Conservation (phyloP, 1,140 invertebrate genomes). For the Pomacea maculata region DNA sequence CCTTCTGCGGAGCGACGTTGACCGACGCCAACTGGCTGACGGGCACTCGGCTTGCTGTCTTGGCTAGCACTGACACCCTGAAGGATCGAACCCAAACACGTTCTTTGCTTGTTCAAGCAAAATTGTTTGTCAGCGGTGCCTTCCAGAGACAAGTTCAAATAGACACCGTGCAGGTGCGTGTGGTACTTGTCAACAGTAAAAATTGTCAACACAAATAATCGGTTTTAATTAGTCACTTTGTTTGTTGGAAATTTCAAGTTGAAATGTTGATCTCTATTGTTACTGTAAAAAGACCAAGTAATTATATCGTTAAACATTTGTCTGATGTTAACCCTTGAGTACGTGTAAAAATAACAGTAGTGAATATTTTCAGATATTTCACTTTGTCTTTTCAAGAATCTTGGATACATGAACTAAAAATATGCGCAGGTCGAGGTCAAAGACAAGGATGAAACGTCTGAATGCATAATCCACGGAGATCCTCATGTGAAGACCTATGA, state of each 20-base stretch:
- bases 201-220: too few relatives aligned
- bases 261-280: too few relatives aligned
- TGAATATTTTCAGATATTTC: neutral
- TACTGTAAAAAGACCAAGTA: too few relatives aligned
- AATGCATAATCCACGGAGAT: constrained; percentile 46
- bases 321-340: too few relatives aligned
- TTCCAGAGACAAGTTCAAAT: too few relatives aligned
- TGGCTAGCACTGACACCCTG: constrained; percentile 37
- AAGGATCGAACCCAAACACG: constrained; percentile 33
- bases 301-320: too few relatives aligned
- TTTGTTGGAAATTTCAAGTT: too few relatives aligned
- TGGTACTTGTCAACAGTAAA: too few relatives aligned
- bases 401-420: neutral
- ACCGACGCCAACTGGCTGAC: constrained; percentile 32
- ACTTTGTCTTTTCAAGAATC: neutral
- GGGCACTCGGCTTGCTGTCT: constrained; percentile 27
- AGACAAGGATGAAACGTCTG: constrained; percentile 41
- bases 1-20: constrained; percentile 30
- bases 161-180: neutral
- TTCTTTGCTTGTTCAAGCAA: constrained; percentile 16
- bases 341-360: too few relatives aligned
- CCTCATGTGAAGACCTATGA: constrained; percentile 54
- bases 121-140: constrained; percentile 12
- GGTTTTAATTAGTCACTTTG: too few relatives aligned
- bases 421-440: constrained; percentile 34